A percentile compares a stretch with the other conserved stretches of the same genome.
Conservation (phyloP, 2,113 vertebrate species). For the Macquaria ambigua region DNA sequence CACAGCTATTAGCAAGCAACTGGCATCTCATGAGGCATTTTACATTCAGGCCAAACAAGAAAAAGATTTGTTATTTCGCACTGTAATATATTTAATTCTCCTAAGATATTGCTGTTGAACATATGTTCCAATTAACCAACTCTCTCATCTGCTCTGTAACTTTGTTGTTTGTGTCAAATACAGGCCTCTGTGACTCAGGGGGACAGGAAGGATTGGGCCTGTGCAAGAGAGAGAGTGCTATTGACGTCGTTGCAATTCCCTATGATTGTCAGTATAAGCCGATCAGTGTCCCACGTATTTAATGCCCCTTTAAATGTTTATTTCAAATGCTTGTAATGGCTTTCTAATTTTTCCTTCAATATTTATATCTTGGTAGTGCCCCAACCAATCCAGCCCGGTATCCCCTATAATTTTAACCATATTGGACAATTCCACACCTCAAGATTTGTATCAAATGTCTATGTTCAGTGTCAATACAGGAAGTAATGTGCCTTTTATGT, state of each 20-base stretch:
- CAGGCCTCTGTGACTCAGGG: constrained; percentile 48
- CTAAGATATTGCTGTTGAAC: constrained; percentile 43
- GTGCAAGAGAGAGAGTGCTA: constrained; percentile 5
- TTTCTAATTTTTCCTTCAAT: too few relatives aligned
- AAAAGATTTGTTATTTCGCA: constrained; percentile 52
- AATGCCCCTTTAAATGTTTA: constrained; percentile 2
- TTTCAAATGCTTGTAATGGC: neutral
- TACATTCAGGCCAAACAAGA: constrained; percentile 39
- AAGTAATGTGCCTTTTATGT: too few relatives aligned
- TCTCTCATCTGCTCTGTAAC: constrained; percentile 38
- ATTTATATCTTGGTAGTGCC: too few relatives aligned
- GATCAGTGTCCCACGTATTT: neutral
- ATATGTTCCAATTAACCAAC: constrained; percentile 61
- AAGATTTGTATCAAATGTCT: too few relatives aligned
- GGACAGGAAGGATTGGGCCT: constrained; percentile 21
- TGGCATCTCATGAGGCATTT: constrained; percentile 28
- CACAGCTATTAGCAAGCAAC: constrained; percentile 2
- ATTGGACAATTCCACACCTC: too few relatives aligned
- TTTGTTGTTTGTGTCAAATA: constrained; percentile 61
- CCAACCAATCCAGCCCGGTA: too few relatives aligned
- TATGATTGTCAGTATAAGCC: constrained; percentile 11
- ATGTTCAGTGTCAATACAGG: too few relatives aligned
- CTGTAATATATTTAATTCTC: constrained; percentile 44
- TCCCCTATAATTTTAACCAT: too few relatives aligned
- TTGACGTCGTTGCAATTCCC: constrained; percentile 22